Percentiles rank a stretch among this genome's conserved stretches.
Conservation (phyloP, 2,888 invertebrate species). For the Campoplex capitator region DNA sequence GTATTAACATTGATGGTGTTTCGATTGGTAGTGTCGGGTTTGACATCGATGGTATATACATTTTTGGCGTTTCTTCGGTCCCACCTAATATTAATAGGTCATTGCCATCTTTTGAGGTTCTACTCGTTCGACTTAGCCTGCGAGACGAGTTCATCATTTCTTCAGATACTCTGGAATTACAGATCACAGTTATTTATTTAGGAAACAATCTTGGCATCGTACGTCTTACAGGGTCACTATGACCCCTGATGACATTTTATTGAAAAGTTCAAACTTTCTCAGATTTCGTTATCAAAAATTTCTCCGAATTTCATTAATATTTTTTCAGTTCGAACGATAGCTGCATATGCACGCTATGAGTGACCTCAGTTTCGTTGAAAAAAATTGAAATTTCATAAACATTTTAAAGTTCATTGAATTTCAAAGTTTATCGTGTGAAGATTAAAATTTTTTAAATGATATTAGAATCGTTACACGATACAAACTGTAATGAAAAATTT, state of each 20-base stretch:
- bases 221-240: neutral
- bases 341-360: neutral
- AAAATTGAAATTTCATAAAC: no score
- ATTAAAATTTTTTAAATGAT: no score
- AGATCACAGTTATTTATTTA: neutral
- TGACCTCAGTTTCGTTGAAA: neutral
- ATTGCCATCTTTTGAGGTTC: slow-evolving; percentile 62
- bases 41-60: slow-evolving; percentile 19
- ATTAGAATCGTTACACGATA: no score
- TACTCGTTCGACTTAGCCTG: slow-evolving; percentile 50
- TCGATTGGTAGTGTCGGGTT: slow-evolving; percentile 5
- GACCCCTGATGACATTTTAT: neutral
- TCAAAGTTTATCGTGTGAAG: no score
- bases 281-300: neutral
- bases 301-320: neutral
- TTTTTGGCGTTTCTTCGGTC: slow-evolving; percentile 34
- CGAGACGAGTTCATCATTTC: slow-evolving; percentile 52
- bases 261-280: neutral
- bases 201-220: neutral
- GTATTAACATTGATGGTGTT: slow-evolving; percentile 9
- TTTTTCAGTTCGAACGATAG: neutral
- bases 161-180: slow-evolving; percentile 63
- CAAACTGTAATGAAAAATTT: neutral
- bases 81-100: slow-evolving; percentile 40
- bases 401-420: no score